phyloP scores from a whole-genome alignment of 2,888 invertebrate species.

The Drosophila limbata region DNA sequence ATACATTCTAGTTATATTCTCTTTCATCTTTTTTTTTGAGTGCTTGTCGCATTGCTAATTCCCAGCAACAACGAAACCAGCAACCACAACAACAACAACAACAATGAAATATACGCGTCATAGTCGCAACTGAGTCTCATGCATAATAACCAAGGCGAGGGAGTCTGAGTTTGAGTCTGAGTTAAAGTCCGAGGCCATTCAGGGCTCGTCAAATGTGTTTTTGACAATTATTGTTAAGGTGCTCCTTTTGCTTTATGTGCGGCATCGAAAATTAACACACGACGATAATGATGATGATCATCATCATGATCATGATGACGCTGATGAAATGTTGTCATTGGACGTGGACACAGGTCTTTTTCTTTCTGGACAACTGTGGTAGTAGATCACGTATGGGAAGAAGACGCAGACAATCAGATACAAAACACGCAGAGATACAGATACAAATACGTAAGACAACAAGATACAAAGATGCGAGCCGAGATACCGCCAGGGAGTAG shows the following conservation, averaged over 20 bases:
- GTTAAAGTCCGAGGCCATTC: constrained; percentile 49
- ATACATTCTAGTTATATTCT: constrained; percentile 1
- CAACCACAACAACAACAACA: constrained; percentile 3
- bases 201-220: constrained; percentile 68
- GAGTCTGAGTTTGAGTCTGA: constrained; percentile 16
- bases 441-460: constrained; percentile 41
- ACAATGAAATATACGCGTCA: constrained; percentile 55
- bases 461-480: constrained; percentile 56
- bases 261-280: constrained; percentile 39
- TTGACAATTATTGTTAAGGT: constrained; percentile 81
- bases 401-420: constrained; percentile 53
- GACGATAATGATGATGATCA: constrained; percentile 19
- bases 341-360: constrained; percentile 75
- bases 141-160: constrained; percentile 60
- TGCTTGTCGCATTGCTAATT: constrained; percentile 68
- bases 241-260: constrained; percentile 62
- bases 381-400: constrained; percentile 56
- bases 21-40: constrained; percentile 4
- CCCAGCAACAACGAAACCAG: constrained; percentile 32
- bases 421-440: constrained; percentile 42
- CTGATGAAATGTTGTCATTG: constrained; percentile 79
- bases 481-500: constrained; percentile 39
- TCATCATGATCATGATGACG: constrained; percentile 54
- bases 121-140: constrained; percentile 54
- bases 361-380: constrained; percentile 55